Conservation (phyloP, 2,888 invertebrate genomes). For the Microdon myrmicae region DNA sequence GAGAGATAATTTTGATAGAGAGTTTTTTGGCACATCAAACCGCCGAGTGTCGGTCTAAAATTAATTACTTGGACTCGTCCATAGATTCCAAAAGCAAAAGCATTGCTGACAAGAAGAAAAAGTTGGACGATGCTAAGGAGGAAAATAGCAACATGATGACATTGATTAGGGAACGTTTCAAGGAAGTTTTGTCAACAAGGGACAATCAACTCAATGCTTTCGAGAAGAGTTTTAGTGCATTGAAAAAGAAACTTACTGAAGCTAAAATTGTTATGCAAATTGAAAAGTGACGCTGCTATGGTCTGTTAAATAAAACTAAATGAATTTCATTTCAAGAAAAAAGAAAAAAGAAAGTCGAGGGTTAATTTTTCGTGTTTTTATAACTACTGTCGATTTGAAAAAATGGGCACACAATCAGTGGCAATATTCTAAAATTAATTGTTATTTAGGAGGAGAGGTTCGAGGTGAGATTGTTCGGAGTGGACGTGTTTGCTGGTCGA, state of each 20-base stretch:
- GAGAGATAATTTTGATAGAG: conserved; percentile 15
- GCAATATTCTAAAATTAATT: no score
- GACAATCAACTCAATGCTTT: conserved; percentile 14
- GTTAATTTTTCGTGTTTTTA: no score
- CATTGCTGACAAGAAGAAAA: neutral
- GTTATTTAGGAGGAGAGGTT: no score
- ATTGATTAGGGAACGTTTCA: conserved; percentile 20
- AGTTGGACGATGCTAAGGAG: neutral
- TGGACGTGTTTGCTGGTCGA: no score
- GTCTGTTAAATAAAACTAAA: no score
- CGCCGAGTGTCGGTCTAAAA: conserved; percentile 4
- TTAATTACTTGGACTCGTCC: neutral
- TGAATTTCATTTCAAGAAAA: no score
- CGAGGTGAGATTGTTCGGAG: no score
- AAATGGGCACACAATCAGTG: no score
- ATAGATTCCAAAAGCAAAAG: neutral
- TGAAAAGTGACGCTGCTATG: no score
- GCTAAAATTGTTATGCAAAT: conserved; percentile 3
- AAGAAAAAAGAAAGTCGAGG: no score
- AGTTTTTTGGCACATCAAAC: conserved; percentile 15
- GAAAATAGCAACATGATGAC: conserved; percentile 30
- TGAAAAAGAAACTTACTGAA: conserved; percentile 15
- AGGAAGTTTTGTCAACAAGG: conserved; percentile 9
- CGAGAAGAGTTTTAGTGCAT: conserved; percentile 4
- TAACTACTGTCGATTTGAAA: no score